Evolutionary conservation across 2,888 invertebrate genomes (phyloP), one percentile per base, ranked within the genome.

Genomic region (Zygothrica quintamaculata): DNA sequence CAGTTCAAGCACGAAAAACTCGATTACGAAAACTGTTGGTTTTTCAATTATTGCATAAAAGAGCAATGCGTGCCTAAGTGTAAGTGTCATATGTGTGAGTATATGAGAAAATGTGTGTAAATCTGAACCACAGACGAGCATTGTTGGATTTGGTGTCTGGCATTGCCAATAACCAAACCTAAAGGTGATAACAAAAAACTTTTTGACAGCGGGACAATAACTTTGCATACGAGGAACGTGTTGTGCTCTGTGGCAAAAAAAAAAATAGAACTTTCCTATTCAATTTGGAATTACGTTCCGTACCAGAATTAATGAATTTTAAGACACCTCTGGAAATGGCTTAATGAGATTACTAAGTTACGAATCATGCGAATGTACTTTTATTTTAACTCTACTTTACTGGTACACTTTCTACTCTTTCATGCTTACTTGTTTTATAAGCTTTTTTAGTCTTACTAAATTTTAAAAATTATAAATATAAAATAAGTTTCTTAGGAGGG

Each of bases 11-110:
- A 85, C 76, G 82, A 85, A 76, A 84, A 84, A 79, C 69, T 82
- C 84, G 86, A n/a, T 82, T 81, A 84, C 75, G 73, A 77, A 84
- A 77, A 72, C 71, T 70, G 87, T 85, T 82, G 76, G 84, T 73
- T 79, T 84, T 87, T 85, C 84, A 85, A 87, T 85, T 85, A 85
- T 74, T 75, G 75, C 66, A 86, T 77, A 82, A 75, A 72, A 81
- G 18, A 22, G 18, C 18, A 5, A 13, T 50, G 39, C 18, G 48
- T n/a, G 33, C 9, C 39, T 44, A 39, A 25, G 18, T 15, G 33
- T 6, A 33, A 15, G 53, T 59, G 52, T n/a, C n/a, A n/a, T n/a
- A n/a, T 40, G 22, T 22, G 43, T 26, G 33, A 37, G 47, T 22
- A 5, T 22, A 5, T 22, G 18, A 5, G 18, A 3, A 22, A 22